These are phyloP conservation scores for Saturnia pavonia DNA, from an alignment of 2,888 invertebrate genomes.

Conservation along the genomic window DNA sequence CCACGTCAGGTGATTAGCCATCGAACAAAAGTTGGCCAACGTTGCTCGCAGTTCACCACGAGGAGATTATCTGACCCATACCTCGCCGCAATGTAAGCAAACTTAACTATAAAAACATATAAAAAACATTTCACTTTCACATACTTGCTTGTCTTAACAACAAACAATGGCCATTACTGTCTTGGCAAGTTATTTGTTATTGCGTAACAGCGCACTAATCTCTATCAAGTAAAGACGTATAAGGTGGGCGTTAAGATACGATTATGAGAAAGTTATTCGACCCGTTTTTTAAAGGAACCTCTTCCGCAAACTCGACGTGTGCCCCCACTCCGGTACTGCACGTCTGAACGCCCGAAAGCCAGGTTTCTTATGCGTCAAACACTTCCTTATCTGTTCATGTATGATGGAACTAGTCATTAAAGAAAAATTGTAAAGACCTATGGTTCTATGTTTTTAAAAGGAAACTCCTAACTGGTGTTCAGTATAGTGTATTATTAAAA, in stretches of 20 bases:
- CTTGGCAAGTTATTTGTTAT: constrained; percentile 36
- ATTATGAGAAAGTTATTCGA: constrained; percentile 55
- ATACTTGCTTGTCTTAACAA: background rate
- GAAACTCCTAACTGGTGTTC: too few species aligned
- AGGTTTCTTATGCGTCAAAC: constrained; percentile 21
- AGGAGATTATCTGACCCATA: background rate
- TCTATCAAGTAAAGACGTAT: constrained; percentile 39
- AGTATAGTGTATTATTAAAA: background rate
- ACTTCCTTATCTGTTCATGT: constrained; percentile 37
- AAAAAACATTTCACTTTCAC: constrained; percentile 13
- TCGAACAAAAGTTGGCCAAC: too few species aligned
- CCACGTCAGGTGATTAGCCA: too few species aligned
- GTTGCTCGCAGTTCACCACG: too few species aligned
- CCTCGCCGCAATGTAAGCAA: background rate
- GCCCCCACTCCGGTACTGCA: constrained; percentile 26
- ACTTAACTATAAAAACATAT: background rate
- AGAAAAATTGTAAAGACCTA: too few species aligned
- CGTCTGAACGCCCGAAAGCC: constrained; percentile 37
- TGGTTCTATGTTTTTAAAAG: too few species aligned
- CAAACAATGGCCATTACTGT: constrained; percentile 15
- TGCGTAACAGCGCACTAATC: constrained; percentile 48
- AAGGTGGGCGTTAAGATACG: constrained; percentile 49
- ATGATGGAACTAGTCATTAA: background rate
- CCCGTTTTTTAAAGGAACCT: constrained; percentile 52
- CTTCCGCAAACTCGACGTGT: constrained; percentile 46